Evolutionary conservation across 2,888 invertebrate species (phyloP).

Genomic region (Andrena haemorrhoa): DNA sequence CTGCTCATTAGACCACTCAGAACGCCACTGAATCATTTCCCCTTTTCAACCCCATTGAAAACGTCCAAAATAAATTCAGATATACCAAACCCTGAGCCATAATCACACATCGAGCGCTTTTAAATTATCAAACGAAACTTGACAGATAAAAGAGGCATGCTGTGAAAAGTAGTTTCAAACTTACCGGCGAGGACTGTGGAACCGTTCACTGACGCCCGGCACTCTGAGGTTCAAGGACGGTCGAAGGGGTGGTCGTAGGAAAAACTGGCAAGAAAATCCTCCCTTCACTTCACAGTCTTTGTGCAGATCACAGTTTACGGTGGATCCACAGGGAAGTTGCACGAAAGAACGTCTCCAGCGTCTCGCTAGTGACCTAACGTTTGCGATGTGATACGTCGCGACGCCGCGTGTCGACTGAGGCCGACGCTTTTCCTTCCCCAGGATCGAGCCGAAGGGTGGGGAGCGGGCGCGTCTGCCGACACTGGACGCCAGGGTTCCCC

Average conservation of each 20-base stretch:
- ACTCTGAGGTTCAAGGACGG: conserved; percentile 13
- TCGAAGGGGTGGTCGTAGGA: background rate
- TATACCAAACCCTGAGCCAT: too few species aligned
- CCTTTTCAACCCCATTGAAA: too few species aligned
- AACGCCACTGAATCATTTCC: too few species aligned
- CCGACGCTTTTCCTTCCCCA: conserved; percentile 56
- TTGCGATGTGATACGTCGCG: conserved; percentile 65
- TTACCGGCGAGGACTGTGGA: conserved; percentile 7
- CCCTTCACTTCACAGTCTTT: conserved; percentile 15
- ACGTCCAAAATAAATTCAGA: too few species aligned
- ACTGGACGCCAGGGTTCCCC: conserved; percentile 32
- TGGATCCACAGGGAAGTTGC: background rate
- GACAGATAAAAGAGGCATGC: background rate
- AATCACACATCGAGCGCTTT: too few species aligned
- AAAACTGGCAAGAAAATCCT: background rate
- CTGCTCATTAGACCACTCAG: too few species aligned
- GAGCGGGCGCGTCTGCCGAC: conserved; percentile 60
- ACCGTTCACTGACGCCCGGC: conserved; percentile 9
- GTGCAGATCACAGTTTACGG: background rate
- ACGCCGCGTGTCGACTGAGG: conserved; percentile 78
- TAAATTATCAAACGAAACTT: background rate
- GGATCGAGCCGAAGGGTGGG: conserved; percentile 29
- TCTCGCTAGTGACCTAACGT: background rate
- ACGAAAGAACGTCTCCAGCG: background rate
- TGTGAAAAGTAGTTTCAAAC: background rate